Base-by-base conservation (phyloP, 2,888 invertebrate genomes). In the Eustalomyia histrio region DNA sequence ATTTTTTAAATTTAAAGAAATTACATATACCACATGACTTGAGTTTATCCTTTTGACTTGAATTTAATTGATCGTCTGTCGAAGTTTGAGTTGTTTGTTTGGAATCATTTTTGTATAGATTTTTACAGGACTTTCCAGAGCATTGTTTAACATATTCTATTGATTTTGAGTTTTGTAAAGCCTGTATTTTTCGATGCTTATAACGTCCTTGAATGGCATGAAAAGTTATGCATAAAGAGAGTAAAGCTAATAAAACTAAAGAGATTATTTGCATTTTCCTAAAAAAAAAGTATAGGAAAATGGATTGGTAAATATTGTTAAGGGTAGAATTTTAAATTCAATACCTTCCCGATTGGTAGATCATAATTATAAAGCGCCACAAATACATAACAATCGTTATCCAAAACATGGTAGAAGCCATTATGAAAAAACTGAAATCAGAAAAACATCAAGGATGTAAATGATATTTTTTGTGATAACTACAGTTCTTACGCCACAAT, bases 321-420 rank as follows among this genome's bases (percentile, higher is more conserved):
- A 29, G 7, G 29, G 6, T 29, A 29, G 5, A 7, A 6, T 12
- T 39, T 9, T 12, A 39, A 12, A 12, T 39, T 39, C 12, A 53
- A 18, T 63, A 85, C 85, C 84, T 84, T 64, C 72, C 83, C 14
- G 82, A 76, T 8, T 80, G 8, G 21, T 80, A 76, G 12, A 83
- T 39, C 17, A 64, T 64, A 50, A 75, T 29, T 1, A 17, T 21
- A 10, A 87, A 60, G 33, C 81, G 73, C n/a, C 83, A 64, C 0
- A 85, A 18, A 35, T 86, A 85, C 43, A 86, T 83, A 33, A 76
- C 69, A 24, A 88, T 57, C 0, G 80, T 83, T 17, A 88, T 24
- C 89, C 89, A 88, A 74, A 88, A 87, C 9, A 86, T 84, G 2
- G 85, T 57, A 10, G 86, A 83, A 39, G 84, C 84, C 24, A 88